Base-by-base conservation (phyloP, 2,888 invertebrate genomes). In the Agelastica alni region DNA sequence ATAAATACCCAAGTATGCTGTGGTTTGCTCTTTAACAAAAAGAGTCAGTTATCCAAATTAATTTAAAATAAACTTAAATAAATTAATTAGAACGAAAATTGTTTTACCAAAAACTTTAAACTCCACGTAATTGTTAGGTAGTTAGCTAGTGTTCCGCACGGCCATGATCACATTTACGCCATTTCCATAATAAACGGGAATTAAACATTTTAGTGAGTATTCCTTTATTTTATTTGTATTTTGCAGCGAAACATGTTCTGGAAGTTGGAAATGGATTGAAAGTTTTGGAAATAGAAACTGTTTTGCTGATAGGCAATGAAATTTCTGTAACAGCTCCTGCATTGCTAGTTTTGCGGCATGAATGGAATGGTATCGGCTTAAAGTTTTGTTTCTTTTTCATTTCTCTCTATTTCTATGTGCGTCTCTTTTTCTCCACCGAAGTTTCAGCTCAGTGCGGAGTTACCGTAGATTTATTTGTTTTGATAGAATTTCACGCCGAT, bases 281-380 rank as follows among this genome's bases (percentile, higher is more conserved):
- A 46, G 36, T 46, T 46, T 46, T 36, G 46, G 46, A 46, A 46
- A 46, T 46, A 46, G 46, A 46, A 46, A 46, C 46, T 46, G 37
- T 46, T 46, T 37, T 46, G 36, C 46, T 46, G 46, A 46, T 46
- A 46, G 46, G 46, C 46, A 46, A 46, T 46, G 46, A 46, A 46
- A 46, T 46, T 46, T 46, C 46, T 46, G 36, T 46, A 46, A 46
- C 46, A 46, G 46, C 46, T 46, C 26, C 46, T 36, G 46, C 37
- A 46, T 46, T 46, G 46, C 46, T 46, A 46, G 46, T 46, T 46
- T 46, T 46, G 46, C 14, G 46, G 45, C 45, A 34, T 46, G 36
- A 46, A 46, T 46, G 16, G 37, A 46, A 46, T 46, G 46, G 46
- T 37, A 46, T 37, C 37, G 46, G 46, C 46, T 46, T 46, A 46